These are phyloP conservation scores for Epizoanthus illoricatus DNA, from an alignment of 92 coral and sea anemone species.

Conservation along the genomic window DNA sequence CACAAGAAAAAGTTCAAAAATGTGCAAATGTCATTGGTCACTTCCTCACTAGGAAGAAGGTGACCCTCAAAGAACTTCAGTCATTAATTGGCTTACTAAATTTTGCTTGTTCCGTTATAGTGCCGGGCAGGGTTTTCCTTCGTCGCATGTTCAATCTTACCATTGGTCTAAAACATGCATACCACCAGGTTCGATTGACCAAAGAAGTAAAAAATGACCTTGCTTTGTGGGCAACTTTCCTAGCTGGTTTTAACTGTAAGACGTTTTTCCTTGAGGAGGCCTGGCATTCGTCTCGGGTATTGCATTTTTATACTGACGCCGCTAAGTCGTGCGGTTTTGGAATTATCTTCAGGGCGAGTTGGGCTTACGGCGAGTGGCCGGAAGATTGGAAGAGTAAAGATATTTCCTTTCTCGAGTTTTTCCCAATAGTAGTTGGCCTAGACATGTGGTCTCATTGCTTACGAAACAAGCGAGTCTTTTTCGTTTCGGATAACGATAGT, in stretches of 20 bases:
- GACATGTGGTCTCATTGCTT: background rate
- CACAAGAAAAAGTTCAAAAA: too few species aligned
- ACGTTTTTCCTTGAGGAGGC: background rate
- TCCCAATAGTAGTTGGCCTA: background rate
- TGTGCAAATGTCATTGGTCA: too few species aligned
- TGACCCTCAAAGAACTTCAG: too few species aligned
- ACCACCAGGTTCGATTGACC: background rate
- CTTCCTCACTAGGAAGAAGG: too few species aligned
- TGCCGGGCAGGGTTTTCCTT: too few species aligned
- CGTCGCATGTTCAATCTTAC: conserved; percentile 8
- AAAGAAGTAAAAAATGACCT: background rate
- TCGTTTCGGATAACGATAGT: too few species aligned
- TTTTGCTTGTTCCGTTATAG: too few species aligned
- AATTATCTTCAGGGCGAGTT: background rate
- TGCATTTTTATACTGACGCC: background rate
- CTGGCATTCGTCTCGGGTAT: background rate
- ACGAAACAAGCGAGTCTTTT: background rate
- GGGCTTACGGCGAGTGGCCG: too few species aligned
- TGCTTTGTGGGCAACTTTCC: background rate
- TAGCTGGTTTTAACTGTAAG: background rate
- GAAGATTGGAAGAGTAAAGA: background rate
- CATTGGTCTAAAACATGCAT: background rate
- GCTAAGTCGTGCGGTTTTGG: background rate
- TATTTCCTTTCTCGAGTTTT: background rate
- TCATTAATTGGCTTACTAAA: too few species aligned